Evolutionary conservation across 2,797 vertebrate species (phyloP), one percentile per base, ranked within the genome.

Genomic region (Melanotaenia maccullochi): DNA sequence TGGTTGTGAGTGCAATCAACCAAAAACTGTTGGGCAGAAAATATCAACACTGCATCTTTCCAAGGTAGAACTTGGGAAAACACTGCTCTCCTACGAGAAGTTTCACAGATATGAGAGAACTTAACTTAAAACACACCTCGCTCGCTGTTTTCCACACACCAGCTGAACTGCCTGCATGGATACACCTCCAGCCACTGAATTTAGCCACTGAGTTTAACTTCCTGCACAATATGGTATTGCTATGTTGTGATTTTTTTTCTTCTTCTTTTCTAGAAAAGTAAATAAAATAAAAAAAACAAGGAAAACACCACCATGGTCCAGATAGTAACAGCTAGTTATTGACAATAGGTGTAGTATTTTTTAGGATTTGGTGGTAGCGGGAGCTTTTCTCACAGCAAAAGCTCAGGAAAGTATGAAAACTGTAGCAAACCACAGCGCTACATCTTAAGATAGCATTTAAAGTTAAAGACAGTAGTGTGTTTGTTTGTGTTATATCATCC

Each of bases 221-320:
- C 76, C 82, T 87, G 77, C 88, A 90, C 86, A 85, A 83, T 78
- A 78, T 74, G 79, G 78, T 93, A 94, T 93, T 93, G 93, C 94
- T 93, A 91, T 81, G 59, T 72, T 77, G 33, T 52, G 60, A 66
- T 71, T 59, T 71, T 59, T 58, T 71, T 79, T 67, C 28, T 59
- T 71, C 8, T 72, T 74, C 22, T 86, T 83, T 90, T 80, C 73
- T 84, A 89, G 68, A 89, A 93, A 87, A 89, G 79, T 89, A 90
- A 73, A 87, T 88, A 91, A 84, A 75, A 38, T 82, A 76, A 36
- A 62, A 38, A 13, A 18, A 35, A 5, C 14, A 42, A 58, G 14
- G n/a, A 38, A 18, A 90, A 85, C 65, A 91, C 82, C 87, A 81
- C 80, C 71, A 68, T 83, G 78, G 83, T 88, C 89, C 86, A 85